Percentiles rank a stretch among this genome's conserved stretches.
Evolutionary conservation across 1,140 invertebrate species (phyloP).

Genomic region (Saccostrea glomerata): DNA sequence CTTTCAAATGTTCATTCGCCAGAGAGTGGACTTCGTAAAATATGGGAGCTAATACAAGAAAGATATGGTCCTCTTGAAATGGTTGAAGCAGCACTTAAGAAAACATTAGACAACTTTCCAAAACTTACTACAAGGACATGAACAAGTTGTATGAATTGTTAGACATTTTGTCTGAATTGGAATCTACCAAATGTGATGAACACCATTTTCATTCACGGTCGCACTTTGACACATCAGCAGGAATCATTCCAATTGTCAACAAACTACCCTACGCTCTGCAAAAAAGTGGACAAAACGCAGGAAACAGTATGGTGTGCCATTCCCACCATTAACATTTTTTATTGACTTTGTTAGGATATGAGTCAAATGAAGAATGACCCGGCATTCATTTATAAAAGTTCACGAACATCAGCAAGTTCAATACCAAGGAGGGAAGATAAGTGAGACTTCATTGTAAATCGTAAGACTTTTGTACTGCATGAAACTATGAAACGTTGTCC

Average conservation of each 20-base stretch:
- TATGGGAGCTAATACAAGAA: constrained; percentile 55
- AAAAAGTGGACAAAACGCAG: constrained; percentile 57
- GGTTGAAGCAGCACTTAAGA: constrained; percentile 53
- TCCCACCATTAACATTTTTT: constrained; percentile 41
- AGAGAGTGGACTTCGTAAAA: background rate
- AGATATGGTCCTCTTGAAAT: constrained; percentile 55
- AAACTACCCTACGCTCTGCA: constrained; percentile 52
- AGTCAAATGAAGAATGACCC: constrained; percentile 42
- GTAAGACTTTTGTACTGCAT: too few relatives aligned
- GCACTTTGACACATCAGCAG: constrained; percentile 51
- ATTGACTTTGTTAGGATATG: constrained; percentile 16
- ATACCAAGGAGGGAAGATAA: background rate
- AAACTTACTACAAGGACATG: constrained; percentile 39
- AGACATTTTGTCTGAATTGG: too few relatives aligned
- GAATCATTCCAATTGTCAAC: constrained; percentile 44
- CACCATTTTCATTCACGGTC: background rate
- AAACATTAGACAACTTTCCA: constrained; percentile 49
- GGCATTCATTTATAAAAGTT: background rate
- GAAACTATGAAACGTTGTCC: background rate
- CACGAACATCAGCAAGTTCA: background rate
- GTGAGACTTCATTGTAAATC: background rate
- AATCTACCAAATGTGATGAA: constrained; percentile 41
- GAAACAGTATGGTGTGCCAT: background rate
- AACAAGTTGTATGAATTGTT: constrained; percentile 43
- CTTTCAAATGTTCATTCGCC: too few relatives aligned